Conservation (phyloP, 2,888 invertebrate genomes). For the Meganola albula region DNA sequence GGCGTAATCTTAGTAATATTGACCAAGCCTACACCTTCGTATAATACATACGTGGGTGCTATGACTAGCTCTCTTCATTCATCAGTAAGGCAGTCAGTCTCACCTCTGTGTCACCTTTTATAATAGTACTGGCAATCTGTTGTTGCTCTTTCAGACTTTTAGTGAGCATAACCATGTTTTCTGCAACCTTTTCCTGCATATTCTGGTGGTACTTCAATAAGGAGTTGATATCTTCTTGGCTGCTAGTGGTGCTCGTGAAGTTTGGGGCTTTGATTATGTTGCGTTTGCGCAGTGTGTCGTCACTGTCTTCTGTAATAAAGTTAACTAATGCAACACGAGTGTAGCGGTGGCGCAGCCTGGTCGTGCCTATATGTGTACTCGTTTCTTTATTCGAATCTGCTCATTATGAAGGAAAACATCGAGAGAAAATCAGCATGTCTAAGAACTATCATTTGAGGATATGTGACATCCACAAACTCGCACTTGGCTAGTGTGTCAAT, state of each 20-base stretch:
- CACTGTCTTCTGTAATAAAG: constrained; percentile 33
- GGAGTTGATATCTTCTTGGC: constrained; percentile 86
- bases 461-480: too few relatives aligned
- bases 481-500: too few relatives aligned
- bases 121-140: constrained; percentile 91
- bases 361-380: too few relatives aligned
- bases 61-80: too few relatives aligned
- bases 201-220: constrained; percentile 91
- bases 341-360: not conserved
- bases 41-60: too few relatives aligned
- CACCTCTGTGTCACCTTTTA: constrained; percentile 92
- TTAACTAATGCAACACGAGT: not conserved
- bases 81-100: too few relatives aligned
- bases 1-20: too few relatives aligned
- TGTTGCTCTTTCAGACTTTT: constrained; percentile 94
- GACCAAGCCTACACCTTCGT: too few relatives aligned
- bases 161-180: constrained; percentile 94
- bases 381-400: too few relatives aligned
- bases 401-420: too few relatives aligned
- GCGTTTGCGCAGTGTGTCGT: constrained; percentile 71
- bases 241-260: constrained; percentile 62
- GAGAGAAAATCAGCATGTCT: too few relatives aligned
- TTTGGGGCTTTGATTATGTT: constrained; percentile 72
- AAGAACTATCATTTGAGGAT: too few relatives aligned
- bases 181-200: constrained; percentile 94